Evolutionary conservation across 2,797 vertebrate species (phyloP), one percentile per base, ranked within the genome.

Genomic region (Naso thynnoides): DNA sequence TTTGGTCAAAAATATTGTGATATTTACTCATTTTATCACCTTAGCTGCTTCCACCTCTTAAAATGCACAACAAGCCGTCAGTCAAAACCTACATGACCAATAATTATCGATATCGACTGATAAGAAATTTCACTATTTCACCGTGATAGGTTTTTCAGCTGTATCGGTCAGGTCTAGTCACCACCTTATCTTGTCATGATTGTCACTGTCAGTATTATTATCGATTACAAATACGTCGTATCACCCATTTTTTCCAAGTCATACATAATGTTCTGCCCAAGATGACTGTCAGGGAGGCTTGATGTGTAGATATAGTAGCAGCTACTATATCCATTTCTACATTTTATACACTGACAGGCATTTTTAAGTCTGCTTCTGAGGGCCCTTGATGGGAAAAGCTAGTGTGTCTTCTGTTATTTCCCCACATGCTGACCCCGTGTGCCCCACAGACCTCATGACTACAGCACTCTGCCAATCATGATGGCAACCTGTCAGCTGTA

Each of bases 391-490:
- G 73, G 23, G 38, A 65, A 56, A 68, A 64, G 33, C 55, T 77
- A 44, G 62, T 74, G 64, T 86, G 70, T 78, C 76, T 53, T 75
- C 69, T 76, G 62, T 78, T 71, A 50, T 87, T 72, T 67, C 74
- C 70, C 74, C 73, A 72, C 78, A 82, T 66, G 72, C 79, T 90
- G 81, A 88, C 88, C 82, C 65, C 6, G 18, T 70, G 55, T 78
- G 77, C 80, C 86, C 75, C 77, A 77, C 38, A 76, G 87, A 87
- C 81, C 82, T 87, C 90, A 87, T 89, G 91, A 93, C 89, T 79
- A 29, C 85, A 88, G 79, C 83, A 79, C 48, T 83, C 77, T 90
- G 91, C 79, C 92, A 89, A 68, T 92, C 92, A 87, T 57, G 53
- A 21, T 72, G 73, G 57, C 82, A 85, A 48, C 76, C 81, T 91